Conservation (phyloP, 2,797 vertebrate genomes). For the Leptatherina wallacei region DNA sequence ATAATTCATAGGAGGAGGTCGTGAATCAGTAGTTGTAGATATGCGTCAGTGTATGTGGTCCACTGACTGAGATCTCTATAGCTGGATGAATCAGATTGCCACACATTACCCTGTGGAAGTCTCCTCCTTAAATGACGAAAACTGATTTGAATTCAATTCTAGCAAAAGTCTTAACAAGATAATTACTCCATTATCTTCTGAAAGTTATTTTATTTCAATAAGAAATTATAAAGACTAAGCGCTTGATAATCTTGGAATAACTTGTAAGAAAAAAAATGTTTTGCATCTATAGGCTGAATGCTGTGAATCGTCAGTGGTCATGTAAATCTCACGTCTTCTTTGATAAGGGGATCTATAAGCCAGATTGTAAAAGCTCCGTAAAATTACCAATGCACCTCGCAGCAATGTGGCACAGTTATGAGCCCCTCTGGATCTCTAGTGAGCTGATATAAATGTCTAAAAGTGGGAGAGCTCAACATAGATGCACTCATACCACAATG, state of each 20-base stretch:
- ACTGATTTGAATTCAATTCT: neutral
- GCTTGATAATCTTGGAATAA: neutral
- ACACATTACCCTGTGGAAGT: neutral
- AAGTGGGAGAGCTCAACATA: slow-evolving; percentile 32
- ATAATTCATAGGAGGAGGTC: neutral
- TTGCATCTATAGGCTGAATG: neutral
- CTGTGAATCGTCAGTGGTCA: neutral
- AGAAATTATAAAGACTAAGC: neutral
- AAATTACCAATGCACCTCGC: slow-evolving; percentile 3
- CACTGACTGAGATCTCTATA: neutral
- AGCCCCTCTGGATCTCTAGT: slow-evolving; percentile 12
- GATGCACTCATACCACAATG: slow-evolving; percentile 48
- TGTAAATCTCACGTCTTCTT: neutral
- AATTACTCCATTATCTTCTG: neutral
- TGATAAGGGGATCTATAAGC: no score
- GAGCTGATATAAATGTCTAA: slow-evolving; percentile 28
- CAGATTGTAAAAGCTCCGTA: slow-evolving; percentile 11
- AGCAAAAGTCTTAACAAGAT: neutral
- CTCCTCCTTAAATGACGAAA: neutral
- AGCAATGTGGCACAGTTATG: slow-evolving; percentile 9
- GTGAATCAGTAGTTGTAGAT: neutral
- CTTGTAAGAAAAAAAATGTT: neutral
- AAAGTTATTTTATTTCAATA: neutral
- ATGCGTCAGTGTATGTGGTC: neutral
- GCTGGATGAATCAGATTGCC: neutral